These are phyloP conservation scores for Margaritifera margaritifera DNA, from an alignment of 2,888 invertebrate genomes.

Conservation along the genomic window DNA sequence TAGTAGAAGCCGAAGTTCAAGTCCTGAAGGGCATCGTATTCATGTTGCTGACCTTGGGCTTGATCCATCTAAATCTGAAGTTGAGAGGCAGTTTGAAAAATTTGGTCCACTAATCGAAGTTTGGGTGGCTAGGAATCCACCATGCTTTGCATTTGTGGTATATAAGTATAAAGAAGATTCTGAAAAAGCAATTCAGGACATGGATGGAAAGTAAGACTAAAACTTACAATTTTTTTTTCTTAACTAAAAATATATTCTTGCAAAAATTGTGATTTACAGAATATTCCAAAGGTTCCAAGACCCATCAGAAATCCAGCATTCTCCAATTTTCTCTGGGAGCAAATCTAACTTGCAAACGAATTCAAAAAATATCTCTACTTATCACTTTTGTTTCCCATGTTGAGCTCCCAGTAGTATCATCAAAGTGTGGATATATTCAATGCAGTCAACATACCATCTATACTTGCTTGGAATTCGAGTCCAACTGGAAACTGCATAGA, in stretches of 20 bases:
- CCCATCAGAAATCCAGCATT: no score
- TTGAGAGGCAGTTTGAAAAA: constrained; percentile 76
- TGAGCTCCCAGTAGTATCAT: no score
- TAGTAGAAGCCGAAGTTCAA: constrained; percentile 35
- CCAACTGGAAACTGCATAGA: no score
- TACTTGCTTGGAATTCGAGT: no score
- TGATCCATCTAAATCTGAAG: constrained; percentile 75
- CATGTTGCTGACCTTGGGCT: constrained; percentile 77
- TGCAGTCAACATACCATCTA: no score
- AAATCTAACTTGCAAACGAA: no score
- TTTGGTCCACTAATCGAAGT: constrained; percentile 77
- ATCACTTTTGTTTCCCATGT: no score
- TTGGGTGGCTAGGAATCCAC: constrained; percentile 78
- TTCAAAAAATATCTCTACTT: no score
- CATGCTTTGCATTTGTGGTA: constrained; percentile 79
- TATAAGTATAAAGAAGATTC: constrained; percentile 77
- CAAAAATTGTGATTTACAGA: no score
- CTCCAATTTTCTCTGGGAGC: no score
- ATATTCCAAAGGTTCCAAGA: no score
- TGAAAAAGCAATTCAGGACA: constrained; percentile 86
- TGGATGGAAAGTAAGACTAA: constrained; percentile 80
- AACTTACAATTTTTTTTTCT: neutral
- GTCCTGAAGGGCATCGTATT: constrained; percentile 65
- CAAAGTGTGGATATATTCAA: no score
- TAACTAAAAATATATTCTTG: neutral